phyloP scores from a whole-genome alignment of 2,888 invertebrate species.

The Spilosoma lubricipeda region DNA sequence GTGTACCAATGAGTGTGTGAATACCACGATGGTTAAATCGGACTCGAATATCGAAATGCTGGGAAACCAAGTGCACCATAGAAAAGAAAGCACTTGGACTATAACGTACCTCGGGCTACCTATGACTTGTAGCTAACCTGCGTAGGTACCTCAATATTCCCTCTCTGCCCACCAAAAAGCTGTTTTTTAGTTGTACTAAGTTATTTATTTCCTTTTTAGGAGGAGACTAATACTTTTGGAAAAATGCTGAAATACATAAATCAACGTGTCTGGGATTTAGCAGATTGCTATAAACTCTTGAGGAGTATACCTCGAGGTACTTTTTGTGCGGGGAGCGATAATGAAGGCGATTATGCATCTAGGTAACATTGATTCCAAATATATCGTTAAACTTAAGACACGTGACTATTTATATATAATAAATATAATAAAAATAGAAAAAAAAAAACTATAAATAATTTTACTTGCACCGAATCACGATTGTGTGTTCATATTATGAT shows the following conservation, averaged over 20 bases:
- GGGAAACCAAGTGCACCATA: too few relatives aligned
- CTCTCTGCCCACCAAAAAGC: background rate
- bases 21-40: too few relatives aligned
- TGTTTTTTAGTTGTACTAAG: background rate
- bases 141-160: background rate
- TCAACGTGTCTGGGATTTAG: slow-evolving; percentile 13
- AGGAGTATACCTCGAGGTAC: background rate
- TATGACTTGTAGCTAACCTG: too few relatives aligned
- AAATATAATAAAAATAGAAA: too few relatives aligned
- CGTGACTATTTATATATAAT: background rate
- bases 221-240: background rate
- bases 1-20: too few relatives aligned
- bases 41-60: too few relatives aligned
- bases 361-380: slow-evolving; percentile 7
- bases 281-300: slow-evolving; percentile 2
- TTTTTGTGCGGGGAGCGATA: slow-evolving; percentile 17
- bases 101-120: too few relatives aligned
- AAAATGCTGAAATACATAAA: background rate
- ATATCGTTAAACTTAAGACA: background rate
- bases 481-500: background rate
- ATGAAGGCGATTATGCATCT: slow-evolving; percentile 3
- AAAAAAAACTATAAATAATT: background rate
- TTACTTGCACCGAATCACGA: background rate
- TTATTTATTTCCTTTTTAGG: slow-evolving; percentile 6
- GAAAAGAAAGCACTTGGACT: too few relatives aligned